Conservation (phyloP, 1,140 invertebrate species). For the Neoseiulus cucumeris region DNA sequence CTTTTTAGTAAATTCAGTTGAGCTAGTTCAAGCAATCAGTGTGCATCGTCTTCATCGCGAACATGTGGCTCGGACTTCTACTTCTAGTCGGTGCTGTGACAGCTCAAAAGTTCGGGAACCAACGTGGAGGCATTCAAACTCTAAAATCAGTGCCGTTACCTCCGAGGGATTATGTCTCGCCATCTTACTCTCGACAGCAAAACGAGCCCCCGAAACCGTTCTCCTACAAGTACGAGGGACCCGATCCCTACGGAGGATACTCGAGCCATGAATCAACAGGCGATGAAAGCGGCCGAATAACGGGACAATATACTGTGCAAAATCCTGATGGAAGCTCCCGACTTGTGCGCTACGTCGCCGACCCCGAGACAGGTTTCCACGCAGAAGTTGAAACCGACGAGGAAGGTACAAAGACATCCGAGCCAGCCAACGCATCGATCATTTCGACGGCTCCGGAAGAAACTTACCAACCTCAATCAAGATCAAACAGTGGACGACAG, state of each 20-base stretch:
- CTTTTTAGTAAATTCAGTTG: too few relatives aligned
- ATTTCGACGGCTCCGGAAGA: background rate
- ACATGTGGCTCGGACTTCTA: too few relatives aligned
- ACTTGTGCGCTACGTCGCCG: background rate
- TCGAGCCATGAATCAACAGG: background rate
- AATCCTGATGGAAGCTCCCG: conserved; percentile 3
- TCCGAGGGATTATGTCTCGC: background rate
- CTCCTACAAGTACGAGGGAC: background rate
- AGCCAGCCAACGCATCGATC: background rate
- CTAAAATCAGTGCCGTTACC: background rate
- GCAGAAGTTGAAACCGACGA: conserved; percentile 6
- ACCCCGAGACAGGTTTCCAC: background rate
- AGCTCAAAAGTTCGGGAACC: too few relatives aligned
- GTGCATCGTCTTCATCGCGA: too few relatives aligned
- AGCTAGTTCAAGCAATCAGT: too few relatives aligned
- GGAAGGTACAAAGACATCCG: background rate
- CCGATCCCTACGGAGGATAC: background rate
- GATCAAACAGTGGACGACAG: too few relatives aligned
- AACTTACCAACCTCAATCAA: background rate
- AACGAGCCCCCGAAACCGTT: background rate
- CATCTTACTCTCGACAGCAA: background rate
- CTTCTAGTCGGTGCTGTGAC: too few relatives aligned
- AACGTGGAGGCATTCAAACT: background rate
- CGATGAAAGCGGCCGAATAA: background rate
- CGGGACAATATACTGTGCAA: background rate